Evolutionary conservation across 1,140 invertebrate genomes (phyloP), one percentile per base, ranked within the genome.

Genomic region (Amyelois transitella): DNA sequence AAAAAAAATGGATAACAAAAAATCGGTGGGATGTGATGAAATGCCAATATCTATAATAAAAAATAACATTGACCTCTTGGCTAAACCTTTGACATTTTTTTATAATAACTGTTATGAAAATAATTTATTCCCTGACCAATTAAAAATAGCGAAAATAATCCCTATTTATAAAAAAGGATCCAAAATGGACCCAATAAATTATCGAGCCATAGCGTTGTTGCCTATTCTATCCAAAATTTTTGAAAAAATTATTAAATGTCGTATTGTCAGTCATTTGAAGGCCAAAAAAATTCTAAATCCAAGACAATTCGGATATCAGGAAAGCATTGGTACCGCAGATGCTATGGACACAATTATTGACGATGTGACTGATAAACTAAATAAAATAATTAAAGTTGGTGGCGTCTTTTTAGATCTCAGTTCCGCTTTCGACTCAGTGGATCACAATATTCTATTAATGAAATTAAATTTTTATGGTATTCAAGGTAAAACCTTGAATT

Each of bases 391-490:
- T 19, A 57, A 43, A 18, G 47, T 50, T 10, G 28, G 17, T 7
- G 55, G 55, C 0, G 12, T 62, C 1, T 62, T 53, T 43, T 12
- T 62, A 0, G 60, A 62, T 18, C 38, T 62, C 2, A 57, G 50
- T 18, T 44, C 50, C 0, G 54, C 60, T 18, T 61, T 61, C 49
- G 59, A 62, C 10, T 44, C 51, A 6, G 24, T 62, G 6, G 51
- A 56, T 32, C 45, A 57, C 45, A 21, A 19, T 0, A 12, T 58
- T 0, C 19, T 62, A 3, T 20, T 58, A n/a, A 45, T 14, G 8
- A 62, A 58, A 32, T 20, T 55, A 14, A 14, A 57, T 12, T 38
- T 25, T 43, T 53, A 56, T 55, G 56, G 61, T 3, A 21, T 63
- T 6, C 24, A 38, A 18, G 56, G 53, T n/a, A 43, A 53, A n/a